Evolutionary conservation across 37 sponge, comb jelly and placozoan species (phyloP).

Genomic region (Geodia barretti): DNA sequence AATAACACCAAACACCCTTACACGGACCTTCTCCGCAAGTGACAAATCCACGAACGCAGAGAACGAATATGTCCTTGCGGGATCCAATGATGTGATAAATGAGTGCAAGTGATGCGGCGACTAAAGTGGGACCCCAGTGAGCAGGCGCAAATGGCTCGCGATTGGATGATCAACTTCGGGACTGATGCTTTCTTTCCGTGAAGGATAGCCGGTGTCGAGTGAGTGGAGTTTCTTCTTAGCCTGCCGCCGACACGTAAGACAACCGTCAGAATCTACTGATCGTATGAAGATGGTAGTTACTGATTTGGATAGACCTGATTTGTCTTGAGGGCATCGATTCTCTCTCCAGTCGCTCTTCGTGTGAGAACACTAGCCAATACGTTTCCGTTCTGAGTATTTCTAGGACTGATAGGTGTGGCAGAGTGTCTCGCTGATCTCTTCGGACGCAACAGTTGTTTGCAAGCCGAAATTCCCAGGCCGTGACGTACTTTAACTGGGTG

Average conservation of each 20-base stretch:
- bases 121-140: conserved; percentile 18
- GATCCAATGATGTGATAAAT: conserved; percentile 1
- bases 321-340: not conserved
- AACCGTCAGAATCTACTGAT: conserved; percentile 10
- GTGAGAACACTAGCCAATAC: conserved; percentile 4
- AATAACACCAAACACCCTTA: no score
- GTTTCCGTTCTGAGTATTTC: no score
- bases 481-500: conserved; percentile 18
- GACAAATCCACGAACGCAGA: conserved; percentile 31
- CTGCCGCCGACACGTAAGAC: conserved; percentile 31
- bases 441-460: conserved; percentile 33
- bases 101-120: not conserved
- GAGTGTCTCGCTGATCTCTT: no score
- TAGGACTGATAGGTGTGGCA: no score
- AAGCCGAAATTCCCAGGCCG: conserved; percentile 44
- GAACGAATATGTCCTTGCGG: not conserved
- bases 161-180: not conserved
- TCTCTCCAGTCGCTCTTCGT: not conserved
- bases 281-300: not conserved
- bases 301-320: not conserved
- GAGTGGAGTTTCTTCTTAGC: not conserved
- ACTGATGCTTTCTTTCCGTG: not conserved
- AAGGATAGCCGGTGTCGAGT: conserved; percentile 25
- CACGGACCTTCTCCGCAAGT: conserved; percentile 12
- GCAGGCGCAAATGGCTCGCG: not conserved